phyloP scores from a whole-genome alignment of 2,113 vertebrate genomes.

The Bostrychus sinensis region DNA sequence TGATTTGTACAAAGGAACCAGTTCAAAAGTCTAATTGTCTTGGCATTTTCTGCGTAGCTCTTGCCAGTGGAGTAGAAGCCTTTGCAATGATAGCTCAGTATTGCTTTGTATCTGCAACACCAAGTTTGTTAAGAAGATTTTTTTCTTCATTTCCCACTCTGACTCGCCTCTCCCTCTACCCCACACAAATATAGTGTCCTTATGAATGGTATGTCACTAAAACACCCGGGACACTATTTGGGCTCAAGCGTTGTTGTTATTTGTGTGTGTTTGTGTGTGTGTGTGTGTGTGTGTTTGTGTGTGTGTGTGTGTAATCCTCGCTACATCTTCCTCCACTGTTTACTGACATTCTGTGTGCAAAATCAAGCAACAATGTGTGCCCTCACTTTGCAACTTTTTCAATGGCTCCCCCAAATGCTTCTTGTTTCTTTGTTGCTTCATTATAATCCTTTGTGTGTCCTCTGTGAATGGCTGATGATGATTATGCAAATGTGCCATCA shows the following conservation, averaged over 20 bases:
- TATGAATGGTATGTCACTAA: too few relatives aligned
- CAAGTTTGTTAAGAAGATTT: constrained; percentile 21
- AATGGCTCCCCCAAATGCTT: constrained; percentile 66
- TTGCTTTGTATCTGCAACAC: too few relatives aligned
- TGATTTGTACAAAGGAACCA: too few relatives aligned
- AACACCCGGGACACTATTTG: constrained; percentile 6
- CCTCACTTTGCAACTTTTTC: constrained; percentile 50
- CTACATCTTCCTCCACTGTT: constrained; percentile 29
- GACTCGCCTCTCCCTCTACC: too few relatives aligned
- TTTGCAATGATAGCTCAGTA: too few relatives aligned
- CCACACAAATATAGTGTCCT: too few relatives aligned
- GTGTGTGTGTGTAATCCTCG: not conserved
- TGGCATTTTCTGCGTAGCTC: too few relatives aligned
- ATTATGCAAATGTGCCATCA: constrained; percentile 80
- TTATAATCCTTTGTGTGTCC: constrained; percentile 81
- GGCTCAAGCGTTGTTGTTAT: constrained; percentile 11
- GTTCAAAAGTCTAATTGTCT: too few relatives aligned
- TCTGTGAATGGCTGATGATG: constrained; percentile 80
- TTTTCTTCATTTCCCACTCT: not conserved
- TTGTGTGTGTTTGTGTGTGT: too few relatives aligned
- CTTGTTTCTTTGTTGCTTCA: constrained; percentile 79
- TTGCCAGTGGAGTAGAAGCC: too few relatives aligned
- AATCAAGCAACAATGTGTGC: constrained; percentile 37
- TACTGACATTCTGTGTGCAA: constrained; percentile 18
- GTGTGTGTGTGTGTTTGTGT: not conserved